Evolutionary conservation across 2,797 vertebrate genomes (phyloP), one percentile per base, ranked within the genome.

Genomic region (Hydrolagus colliei): DNA sequence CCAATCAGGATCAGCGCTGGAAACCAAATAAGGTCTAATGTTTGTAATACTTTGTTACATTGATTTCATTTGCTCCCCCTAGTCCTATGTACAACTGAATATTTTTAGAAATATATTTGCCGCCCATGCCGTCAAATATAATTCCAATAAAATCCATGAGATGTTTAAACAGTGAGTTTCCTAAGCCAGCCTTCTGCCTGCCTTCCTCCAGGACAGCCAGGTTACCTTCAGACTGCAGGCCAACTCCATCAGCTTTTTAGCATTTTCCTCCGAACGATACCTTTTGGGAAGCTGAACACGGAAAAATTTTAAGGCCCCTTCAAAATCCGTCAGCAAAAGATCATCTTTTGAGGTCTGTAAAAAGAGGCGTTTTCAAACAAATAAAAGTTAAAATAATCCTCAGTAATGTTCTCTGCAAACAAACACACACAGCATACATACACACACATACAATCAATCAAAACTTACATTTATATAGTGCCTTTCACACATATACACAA

Each of bases 211-310:
- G 3, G 12, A 41, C 41, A 67, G 32, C 16, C 35, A 67, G 65
- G 41, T 84, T 94, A 99, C 98, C 97, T 99, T 99, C 92, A 99
- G 97, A 91, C 96, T 96, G 88, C 98, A 99, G 2, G 98, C 98
- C 87, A 99, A 91, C 89, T 99, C 98, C 98, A 99, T 99, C 88
- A 99, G 93, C 88, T 97, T 99, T 91, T 99, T 99, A 78, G 98
- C 98, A 2, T 99, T 99, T 90, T 99, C 98, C 92, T 99, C 98
- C 0, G 97, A 99, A 72, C 98, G 97, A n/a, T 99, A 99, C 67
- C 98, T 94, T 91, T 99, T 99, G 27, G 98, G 98, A 90, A 99
- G 97, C 1, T 98, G 98, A 75, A 99, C 98, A 0, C 98, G 96
- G 91, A 99, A 99, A 90, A 98, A 99, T 87, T 99, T 99, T 65